phyloP scores from a whole-genome alignment of 2,113 vertebrate species.

The Dipodomys stephensi region DNA sequence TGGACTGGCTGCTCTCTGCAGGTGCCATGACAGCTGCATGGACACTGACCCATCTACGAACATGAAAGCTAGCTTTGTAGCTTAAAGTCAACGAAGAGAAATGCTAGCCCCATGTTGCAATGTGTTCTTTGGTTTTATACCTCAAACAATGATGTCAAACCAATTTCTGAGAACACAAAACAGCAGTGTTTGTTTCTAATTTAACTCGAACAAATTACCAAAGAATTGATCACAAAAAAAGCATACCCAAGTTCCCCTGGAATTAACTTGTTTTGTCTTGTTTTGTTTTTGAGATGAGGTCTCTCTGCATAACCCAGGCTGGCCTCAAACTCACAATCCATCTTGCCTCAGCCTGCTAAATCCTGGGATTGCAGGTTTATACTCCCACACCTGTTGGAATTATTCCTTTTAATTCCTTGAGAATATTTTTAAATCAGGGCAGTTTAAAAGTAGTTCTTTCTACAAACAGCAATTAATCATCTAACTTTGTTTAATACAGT shows the following conservation, averaged over 20 bases:
- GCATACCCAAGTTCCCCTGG: not conserved
- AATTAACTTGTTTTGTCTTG: not conserved
- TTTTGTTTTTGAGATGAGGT: not conserved
- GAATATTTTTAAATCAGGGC: not conserved
- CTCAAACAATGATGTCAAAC: not conserved
- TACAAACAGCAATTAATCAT: constrained; percentile 6
- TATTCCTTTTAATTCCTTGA: constrained; percentile 26
- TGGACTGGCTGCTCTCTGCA: not conserved
- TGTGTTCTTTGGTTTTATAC: not conserved
- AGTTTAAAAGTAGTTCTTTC: not conserved
- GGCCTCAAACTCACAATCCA: not conserved
- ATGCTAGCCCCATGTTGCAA: not conserved
- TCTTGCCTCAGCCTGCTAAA: not conserved
- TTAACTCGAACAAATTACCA: not conserved
- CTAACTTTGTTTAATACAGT: constrained; percentile 4
- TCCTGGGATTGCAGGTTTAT: not conserved
- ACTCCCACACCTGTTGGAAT: not conserved
- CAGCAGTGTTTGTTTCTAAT: not conserved
- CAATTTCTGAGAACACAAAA: not conserved
- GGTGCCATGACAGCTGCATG: not conserved
- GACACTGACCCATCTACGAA: not conserved
- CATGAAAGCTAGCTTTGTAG: not conserved
- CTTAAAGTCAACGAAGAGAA: not conserved
- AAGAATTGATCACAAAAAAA: not conserved
- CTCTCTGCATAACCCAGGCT: not conserved